Evolutionary conservation across 2,888 invertebrate genomes (phyloP).

Genomic region (Nymphalis urticae): DNA sequence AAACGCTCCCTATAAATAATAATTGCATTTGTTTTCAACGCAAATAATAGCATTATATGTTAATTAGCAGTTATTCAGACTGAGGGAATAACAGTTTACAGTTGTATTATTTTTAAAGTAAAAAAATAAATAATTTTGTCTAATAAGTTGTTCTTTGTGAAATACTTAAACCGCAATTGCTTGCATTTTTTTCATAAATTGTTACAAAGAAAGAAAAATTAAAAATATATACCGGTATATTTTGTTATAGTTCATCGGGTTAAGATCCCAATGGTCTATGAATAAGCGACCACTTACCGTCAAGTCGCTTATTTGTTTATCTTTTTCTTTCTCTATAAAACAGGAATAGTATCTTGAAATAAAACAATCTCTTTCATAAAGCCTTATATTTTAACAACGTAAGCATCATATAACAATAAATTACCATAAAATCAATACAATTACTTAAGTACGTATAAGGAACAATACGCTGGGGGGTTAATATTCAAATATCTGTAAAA

Average conservation of each 20-base stretch:
- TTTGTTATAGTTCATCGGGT: too few relatives aligned
- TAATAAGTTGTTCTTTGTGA: too few relatives aligned
- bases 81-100: background rate
- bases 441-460: slow-evolving; percentile 69
- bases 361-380: slow-evolving; percentile 46
- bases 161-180: too few relatives aligned
- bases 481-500: slow-evolving; percentile 34
- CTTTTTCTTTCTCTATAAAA: background rate
- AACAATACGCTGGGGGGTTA: slow-evolving; percentile 53
- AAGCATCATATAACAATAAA: slow-evolving; percentile 72
- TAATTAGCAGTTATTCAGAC: too few relatives aligned
- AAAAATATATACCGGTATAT: too few relatives aligned
- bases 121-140: too few relatives aligned
- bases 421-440: slow-evolving; percentile 55
- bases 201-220: too few relatives aligned
- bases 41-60: background rate
- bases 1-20: slow-evolving; percentile 85
- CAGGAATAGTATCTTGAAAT: slow-evolving; percentile 25
- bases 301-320: too few relatives aligned
- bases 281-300: too few relatives aligned
- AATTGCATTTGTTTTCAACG: slow-evolving; percentile 9
- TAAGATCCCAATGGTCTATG: too few relatives aligned
- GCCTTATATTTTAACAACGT: slow-evolving; percentile 69
- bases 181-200: too few relatives aligned
- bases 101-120: too few relatives aligned